Base-by-base conservation (phyloP, 2,113 vertebrate species). In the Grantiella picta region DNA sequence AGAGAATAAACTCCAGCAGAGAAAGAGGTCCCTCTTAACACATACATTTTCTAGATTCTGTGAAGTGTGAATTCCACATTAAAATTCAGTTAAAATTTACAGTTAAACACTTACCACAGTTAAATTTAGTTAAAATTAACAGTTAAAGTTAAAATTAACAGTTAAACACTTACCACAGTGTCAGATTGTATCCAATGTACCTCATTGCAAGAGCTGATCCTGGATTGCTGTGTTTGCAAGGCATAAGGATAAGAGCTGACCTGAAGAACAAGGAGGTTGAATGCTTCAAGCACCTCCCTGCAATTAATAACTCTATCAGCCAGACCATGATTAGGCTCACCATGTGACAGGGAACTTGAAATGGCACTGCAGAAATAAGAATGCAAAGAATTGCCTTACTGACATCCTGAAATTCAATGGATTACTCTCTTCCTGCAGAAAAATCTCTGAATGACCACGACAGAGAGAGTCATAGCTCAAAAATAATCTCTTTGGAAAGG, bases 251-350 rank as follows among this genome's bases (percentile, higher is more conserved):
- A 99, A 97, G 99, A 99, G 98, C 99, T 99, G 97, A 99, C 99
- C 98, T 99, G 99, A 91, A 99, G 98, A 64, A 99, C 98, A 97
- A 99, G 98, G 93, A 99, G 98, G 97, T 99, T 99, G 96, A 99
- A 98, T 40, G 99, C 99, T 76, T 99, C 98, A 38, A 99, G 98
- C 78, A 99, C 99, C 96, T 99, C 99, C 95, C 98, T 98, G 96
- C 99, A 99, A 95, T 99, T 99, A 94, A 99, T 99, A 94, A 99
- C 98, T 73, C 99, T 98, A 96, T 99, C 99, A 81, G 99, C 99
- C 97, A 99, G 97, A 78, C 99, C 99, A 92, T 99, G 99, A 90
- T 97, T 97, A 82, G 99, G 98, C 95, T 99, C 99, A 27, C 99
- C 99, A 38, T 99, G 99, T 61, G 99, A 98, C 94, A 99, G 97